Evolutionary conservation across 2,797 vertebrate genomes (phyloP).

Genomic region (Spondyliosoma cantharus): DNA sequence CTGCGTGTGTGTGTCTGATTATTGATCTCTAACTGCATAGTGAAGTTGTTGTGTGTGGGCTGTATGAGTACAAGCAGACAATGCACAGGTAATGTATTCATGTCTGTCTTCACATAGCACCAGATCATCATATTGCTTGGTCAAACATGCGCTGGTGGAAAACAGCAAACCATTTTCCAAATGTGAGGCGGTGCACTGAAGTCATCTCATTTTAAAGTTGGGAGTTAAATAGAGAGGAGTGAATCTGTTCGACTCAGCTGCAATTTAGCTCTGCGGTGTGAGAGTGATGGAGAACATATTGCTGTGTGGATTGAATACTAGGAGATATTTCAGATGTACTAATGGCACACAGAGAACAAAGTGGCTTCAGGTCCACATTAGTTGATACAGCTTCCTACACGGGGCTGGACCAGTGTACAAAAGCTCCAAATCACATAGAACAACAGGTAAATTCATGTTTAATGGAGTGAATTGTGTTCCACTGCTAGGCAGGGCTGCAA

Average conservation of each 20-base stretch:
- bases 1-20: conserved; percentile 12
- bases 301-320: conserved; percentile 23
- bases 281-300: conserved; percentile 47
- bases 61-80: conserved; percentile 1
- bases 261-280: conserved; percentile 32
- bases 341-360: conserved; percentile 35
- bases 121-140: conserved; percentile 27
- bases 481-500: no score
- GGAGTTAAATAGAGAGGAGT: conserved; percentile 42
- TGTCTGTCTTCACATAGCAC: conserved; percentile 2
- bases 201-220: conserved; percentile 48
- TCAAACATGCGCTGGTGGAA: conserved; percentile 32
- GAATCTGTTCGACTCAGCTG: conserved; percentile 20
- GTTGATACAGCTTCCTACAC: conserved; percentile 5
- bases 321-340: conserved; percentile 39
- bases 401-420: background rate
- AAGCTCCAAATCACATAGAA: no score
- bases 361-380: conserved; percentile 2
- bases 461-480: background rate
- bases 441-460: no score
- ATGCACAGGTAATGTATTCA: conserved; percentile 3
- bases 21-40: conserved; percentile 2
- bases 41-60: background rate
- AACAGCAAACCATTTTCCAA: conserved; percentile 26
- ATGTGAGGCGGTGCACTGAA: background rate